Evolutionary conservation across 2,888 invertebrate species (phyloP).

Genomic region (Trimorus sp.): DNA sequence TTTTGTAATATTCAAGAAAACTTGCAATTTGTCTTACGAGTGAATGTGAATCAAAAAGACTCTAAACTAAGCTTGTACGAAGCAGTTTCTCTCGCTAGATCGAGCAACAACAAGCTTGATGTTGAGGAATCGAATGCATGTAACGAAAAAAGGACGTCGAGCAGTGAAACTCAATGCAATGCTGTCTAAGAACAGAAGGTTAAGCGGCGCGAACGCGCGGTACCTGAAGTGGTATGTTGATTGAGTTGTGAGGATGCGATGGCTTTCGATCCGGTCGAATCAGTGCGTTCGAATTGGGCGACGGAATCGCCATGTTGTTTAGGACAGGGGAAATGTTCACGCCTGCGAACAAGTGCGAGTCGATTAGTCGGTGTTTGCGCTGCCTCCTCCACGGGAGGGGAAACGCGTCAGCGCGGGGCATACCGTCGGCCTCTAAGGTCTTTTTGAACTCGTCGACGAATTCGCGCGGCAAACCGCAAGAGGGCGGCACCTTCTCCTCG

Average conservation of each 20-base stretch:
- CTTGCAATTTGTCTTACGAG: too few relatives aligned
- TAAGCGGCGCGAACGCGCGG: constrained; percentile 61
- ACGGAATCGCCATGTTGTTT: constrained; percentile 81
- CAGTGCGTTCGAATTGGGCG: constrained; percentile 79
- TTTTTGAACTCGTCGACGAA: constrained; percentile 92
- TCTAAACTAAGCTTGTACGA: too few relatives aligned
- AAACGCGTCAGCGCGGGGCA: neutral
- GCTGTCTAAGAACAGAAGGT: constrained; percentile 16
- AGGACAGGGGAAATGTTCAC: constrained; percentile 82
- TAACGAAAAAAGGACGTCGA: constrained; percentile 26
- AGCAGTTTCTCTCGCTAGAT: neutral
- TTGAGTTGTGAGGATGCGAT: constrained; percentile 83
- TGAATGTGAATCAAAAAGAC: neutral
- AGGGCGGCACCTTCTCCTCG: constrained; percentile 94
- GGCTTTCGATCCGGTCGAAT: constrained; percentile 82
- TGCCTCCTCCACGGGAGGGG: neutral
- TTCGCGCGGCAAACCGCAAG: constrained; percentile 94
- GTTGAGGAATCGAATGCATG: constrained; percentile 38
- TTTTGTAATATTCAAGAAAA: too few relatives aligned
- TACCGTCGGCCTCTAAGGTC: constrained; percentile 86
- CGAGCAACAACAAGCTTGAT: constrained; percentile 7
- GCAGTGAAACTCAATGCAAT: constrained; percentile 54
- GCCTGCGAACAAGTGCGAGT: constrained; percentile 60
- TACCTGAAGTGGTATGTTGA: constrained; percentile 84
- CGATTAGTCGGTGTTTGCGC: neutral